Evolutionary conservation across 1,140 invertebrate genomes (phyloP).

Genomic region (Xylocopa sonorina): DNA sequence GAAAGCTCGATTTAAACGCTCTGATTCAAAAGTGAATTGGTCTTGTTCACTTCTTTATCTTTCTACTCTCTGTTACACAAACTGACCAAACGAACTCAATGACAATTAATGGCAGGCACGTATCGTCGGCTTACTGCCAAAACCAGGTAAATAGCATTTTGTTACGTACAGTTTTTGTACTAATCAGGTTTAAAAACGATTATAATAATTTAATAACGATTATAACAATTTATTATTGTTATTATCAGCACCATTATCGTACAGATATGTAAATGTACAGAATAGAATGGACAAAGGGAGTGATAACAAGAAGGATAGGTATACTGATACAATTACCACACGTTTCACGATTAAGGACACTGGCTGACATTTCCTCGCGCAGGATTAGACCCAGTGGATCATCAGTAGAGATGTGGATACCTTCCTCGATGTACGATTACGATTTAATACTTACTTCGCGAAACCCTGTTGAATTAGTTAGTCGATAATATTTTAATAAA

Average conservation of each 20-base stretch:
- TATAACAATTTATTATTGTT: no score
- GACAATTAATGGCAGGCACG: no score
- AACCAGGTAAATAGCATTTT: no score
- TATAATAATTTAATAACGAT: neutral
- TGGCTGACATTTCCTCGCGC: neutral
- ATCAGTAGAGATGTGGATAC: neutral
- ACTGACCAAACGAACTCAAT: neutral
- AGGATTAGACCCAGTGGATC: no score
- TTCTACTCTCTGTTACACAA: neutral
- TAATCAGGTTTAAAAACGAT: no score
- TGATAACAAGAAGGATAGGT: no score
- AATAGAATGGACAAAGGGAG: no score
- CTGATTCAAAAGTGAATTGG: neutral
- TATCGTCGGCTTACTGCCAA: no score
- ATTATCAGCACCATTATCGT: no score
- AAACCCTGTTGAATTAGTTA: constrained; percentile 17
- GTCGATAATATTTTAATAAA: constrained; percentile 26
- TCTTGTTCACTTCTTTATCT: neutral
- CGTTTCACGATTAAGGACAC: neutral
- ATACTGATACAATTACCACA: constrained; percentile 6
- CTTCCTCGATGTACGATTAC: neutral
- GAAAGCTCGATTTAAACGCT: neutral
- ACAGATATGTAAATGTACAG: no score
- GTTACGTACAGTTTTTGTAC: no score
- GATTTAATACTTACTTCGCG: neutral